Conservation (phyloP, 2,888 invertebrate species). For the Caenorhabditis imperialis region DNA sequence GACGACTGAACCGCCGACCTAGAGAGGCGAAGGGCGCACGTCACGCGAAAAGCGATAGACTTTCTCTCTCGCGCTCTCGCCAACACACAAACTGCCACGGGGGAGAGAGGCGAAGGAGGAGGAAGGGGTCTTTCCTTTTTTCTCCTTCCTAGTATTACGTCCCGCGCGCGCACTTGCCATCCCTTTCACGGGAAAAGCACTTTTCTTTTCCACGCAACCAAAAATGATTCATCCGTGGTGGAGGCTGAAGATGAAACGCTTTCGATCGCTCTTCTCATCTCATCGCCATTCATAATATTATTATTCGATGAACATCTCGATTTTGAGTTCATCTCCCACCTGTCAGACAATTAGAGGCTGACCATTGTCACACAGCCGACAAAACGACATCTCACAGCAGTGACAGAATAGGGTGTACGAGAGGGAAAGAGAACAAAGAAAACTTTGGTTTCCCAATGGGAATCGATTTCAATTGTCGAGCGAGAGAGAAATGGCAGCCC, state of each 20-base stretch:
- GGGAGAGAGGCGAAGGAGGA: constrained; percentile 4
- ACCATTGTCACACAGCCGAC: no score
- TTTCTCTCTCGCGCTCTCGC: constrained; percentile 40
- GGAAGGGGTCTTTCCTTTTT: constrained; percentile 21
- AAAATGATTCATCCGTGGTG: constrained; percentile 33
- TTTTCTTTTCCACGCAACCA: constrained; percentile 31
- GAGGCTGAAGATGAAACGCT: no score
- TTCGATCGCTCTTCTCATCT: no score
- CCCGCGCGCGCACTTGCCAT: constrained; percentile 22
- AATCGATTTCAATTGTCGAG: constrained; percentile 36
- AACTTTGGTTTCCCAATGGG: constrained; percentile 42
- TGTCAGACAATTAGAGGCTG: no score
- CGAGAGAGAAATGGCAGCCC: constrained; percentile 16
- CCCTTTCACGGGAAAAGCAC: constrained; percentile 45
- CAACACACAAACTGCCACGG: constrained; percentile 46
- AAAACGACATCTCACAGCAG: no score
- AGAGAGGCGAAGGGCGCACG: constrained; percentile 47
- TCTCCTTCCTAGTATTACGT: constrained; percentile 38
- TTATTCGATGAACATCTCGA: no score
- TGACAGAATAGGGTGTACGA: not conserved
- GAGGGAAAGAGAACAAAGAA: constrained; percentile 22
- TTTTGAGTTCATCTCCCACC: no score
- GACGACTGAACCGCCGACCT: constrained; percentile 50
- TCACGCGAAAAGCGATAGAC: constrained; percentile 56
- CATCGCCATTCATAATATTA: no score